These are phyloP conservation scores for Periplaneta americana DNA, from an alignment of 1,140 invertebrate species.

Conservation along the genomic window DNA sequence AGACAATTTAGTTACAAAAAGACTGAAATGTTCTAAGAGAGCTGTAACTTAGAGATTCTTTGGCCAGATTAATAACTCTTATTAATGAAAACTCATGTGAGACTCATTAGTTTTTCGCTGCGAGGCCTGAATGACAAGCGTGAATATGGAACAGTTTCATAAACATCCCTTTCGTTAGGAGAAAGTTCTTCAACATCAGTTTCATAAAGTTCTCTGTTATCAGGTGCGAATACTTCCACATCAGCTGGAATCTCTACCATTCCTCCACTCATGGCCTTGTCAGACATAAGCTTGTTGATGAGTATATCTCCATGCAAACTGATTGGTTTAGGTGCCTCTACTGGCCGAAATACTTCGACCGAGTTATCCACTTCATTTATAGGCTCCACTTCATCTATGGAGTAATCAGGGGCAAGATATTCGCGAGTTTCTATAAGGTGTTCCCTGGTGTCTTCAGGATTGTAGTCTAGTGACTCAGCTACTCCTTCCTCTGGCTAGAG, in stretches of 20 bases:
- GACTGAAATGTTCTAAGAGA: not conserved
- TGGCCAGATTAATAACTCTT: not conserved
- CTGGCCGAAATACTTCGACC: not conserved
- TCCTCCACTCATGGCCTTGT: not conserved
- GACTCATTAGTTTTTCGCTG: not conserved
- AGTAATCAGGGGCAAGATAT: not conserved
- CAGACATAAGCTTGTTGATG: not conserved
- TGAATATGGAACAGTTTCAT: not conserved
- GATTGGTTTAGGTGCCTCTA: not conserved
- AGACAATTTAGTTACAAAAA: not conserved
- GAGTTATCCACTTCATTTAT: not conserved
- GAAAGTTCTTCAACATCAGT: not conserved
- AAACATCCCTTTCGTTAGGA: not conserved
- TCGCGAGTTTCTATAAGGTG: not conserved
- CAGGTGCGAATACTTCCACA: not conserved
- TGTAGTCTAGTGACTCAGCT: not conserved
- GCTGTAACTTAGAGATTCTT: not conserved
- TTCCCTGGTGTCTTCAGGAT: not conserved
- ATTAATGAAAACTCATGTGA: not conserved
- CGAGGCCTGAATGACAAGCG: not conserved
- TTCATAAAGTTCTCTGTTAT: not conserved
- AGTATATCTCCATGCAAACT: not conserved
- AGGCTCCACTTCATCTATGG: not conserved
- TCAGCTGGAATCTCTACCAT: not conserved
- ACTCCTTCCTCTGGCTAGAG: not conserved